These are phyloP conservation scores for Pavo muticus DNA, from an alignment of 2,113 vertebrate species.

Conservation along the genomic window DNA sequence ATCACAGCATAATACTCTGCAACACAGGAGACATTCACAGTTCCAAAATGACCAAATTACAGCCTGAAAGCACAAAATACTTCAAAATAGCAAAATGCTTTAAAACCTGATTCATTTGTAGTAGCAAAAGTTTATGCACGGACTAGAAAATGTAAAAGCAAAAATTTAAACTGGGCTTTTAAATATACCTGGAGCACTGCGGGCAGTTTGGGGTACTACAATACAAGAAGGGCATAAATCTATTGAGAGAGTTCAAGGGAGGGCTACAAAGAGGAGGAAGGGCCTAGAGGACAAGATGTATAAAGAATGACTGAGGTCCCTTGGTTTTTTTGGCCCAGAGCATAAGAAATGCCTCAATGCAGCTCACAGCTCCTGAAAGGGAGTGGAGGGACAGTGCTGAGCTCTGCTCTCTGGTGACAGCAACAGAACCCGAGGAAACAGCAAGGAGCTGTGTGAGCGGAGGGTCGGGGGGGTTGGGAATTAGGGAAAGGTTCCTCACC, in stretches of 20 bases:
- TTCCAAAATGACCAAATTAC: background rate
- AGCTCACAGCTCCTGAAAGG: background rate
- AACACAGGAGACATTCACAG: background rate
- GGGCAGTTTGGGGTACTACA: no score
- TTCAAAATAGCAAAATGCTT: fast-evolving
- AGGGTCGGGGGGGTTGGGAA: background rate
- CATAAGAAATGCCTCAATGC: background rate
- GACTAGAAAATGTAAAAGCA: fast-evolving
- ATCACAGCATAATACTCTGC: constrained; percentile 91
- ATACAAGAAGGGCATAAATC: background rate
- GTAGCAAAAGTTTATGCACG: fast-evolving
- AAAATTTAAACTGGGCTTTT: fast-evolving
- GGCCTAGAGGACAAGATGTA: background rate
- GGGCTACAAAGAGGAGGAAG: background rate
- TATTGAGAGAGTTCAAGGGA: background rate
- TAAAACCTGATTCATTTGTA: fast-evolving
- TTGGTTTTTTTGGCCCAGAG: background rate
- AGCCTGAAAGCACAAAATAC: background rate
- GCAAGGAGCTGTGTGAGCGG: background rate
- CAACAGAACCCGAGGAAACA: background rate
- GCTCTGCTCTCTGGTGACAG: background rate
- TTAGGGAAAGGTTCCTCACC: no score
- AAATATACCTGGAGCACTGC: background rate
- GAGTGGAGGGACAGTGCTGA: background rate
- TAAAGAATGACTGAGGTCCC: background rate